Percentiles rank a stretch among this genome's conserved stretches.
Conservation (phyloP, 2,797 vertebrate genomes). For the Halcyon smyrnensis region DNA sequence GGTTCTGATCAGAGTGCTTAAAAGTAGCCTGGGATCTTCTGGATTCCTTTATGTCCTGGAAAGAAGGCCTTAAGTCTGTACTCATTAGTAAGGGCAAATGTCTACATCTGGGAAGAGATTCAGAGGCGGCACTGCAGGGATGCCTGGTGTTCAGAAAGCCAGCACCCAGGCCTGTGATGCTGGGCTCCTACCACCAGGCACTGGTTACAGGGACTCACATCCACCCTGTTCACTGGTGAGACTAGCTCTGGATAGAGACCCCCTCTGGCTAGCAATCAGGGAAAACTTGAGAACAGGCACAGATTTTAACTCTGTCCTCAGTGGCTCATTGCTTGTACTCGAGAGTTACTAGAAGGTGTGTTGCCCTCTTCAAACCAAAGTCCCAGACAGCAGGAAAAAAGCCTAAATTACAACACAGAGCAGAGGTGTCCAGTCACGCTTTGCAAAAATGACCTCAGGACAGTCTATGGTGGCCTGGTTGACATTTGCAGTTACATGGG, state of each 20-base stretch:
- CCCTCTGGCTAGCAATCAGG: background rate
- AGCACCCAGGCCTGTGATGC: background rate
- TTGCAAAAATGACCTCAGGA: background rate
- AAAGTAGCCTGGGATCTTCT: background rate
- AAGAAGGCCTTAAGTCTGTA: background rate
- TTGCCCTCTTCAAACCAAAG: background rate
- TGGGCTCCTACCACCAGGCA: background rate
- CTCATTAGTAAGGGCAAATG: background rate
- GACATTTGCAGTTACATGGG: background rate
- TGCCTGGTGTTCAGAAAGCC: background rate
- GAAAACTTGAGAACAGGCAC: background rate
- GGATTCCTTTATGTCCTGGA: background rate
- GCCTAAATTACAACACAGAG: background rate
- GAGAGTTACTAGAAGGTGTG: accelerated
- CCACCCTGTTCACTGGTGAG: background rate
- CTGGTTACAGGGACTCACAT: background rate
- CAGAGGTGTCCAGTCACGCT: background rate
- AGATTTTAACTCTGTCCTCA: background rate
- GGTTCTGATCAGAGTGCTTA: background rate
- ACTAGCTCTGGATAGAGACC: background rate
- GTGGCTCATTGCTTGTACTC: accelerated
- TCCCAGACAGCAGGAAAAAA: background rate
- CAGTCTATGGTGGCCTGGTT: background rate
- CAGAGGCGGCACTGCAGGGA: background rate
- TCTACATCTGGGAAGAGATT: background rate